phyloP scores from a whole-genome alignment of 1,140 invertebrate species.

The Leptinotarsa texana region DNA sequence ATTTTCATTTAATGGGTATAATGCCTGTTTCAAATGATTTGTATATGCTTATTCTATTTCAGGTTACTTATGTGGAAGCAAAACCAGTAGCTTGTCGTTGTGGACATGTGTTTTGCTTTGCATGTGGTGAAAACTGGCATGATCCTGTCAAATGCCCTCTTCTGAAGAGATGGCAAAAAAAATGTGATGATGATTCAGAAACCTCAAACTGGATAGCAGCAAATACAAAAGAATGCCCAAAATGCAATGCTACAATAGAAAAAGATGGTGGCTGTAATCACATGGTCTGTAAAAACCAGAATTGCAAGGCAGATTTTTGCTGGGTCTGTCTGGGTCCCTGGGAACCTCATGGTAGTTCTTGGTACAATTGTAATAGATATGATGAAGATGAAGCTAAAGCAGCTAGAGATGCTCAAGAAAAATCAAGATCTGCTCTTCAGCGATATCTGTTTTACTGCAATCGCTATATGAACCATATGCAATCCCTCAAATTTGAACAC shows the following conservation, averaged over 20 bases:
- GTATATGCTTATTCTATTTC: conserved; percentile 20
- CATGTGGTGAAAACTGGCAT: conserved; percentile 76
- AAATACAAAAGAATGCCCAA: conserved; percentile 81
- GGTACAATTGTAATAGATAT: conserved; percentile 62
- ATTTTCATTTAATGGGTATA: too few relatives aligned
- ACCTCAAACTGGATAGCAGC: conserved; percentile 81
- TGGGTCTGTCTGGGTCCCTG: conserved; percentile 80
- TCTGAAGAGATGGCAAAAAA: conserved; percentile 75
- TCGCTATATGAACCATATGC: conserved; percentile 83
- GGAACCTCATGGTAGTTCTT: conserved; percentile 77
- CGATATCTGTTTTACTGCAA: conserved; percentile 99
- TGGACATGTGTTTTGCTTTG: conserved; percentile 70
- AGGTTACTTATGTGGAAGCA: conserved; percentile 62
- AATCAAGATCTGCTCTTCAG: conserved; percentile 86
- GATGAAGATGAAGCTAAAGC: conserved; percentile 97
- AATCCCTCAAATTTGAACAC: conserved; percentile 75
- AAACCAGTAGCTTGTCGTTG: conserved; percentile 71
- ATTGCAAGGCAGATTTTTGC: conserved; percentile 78
- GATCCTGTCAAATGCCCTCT: conserved; percentile 74
- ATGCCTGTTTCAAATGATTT: background rate
- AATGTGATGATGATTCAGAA: conserved; percentile 81
- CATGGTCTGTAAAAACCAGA: conserved; percentile 79
- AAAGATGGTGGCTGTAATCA: conserved; percentile 81
- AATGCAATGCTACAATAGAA: conserved; percentile 76
- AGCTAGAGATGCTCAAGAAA: conserved; percentile 94